Percentiles rank a stretch among this genome's conserved stretches.
Conservation (phyloP, 2,888 invertebrate genomes). For the Macroteleia sp. region DNA sequence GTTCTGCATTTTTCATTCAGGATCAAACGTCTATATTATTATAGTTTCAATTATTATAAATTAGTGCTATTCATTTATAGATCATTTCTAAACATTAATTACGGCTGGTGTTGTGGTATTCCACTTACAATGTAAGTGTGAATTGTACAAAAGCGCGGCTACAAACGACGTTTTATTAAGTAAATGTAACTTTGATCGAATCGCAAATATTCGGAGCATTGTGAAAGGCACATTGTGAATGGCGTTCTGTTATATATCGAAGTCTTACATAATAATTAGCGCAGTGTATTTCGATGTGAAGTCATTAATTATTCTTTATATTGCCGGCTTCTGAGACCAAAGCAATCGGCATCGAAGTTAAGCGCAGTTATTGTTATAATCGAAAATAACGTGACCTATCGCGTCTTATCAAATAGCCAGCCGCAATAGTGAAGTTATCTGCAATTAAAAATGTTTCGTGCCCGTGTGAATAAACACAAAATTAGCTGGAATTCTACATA, state of each 20-base stretch:
- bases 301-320: conserved; percentile 61
- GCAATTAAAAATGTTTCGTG: background rate
- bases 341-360: conserved; percentile 12
- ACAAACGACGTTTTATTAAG: conserved; percentile 19
- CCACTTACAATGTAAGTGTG: conserved; percentile 1
- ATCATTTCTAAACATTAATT: conserved; percentile 35
- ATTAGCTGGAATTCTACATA: background rate
- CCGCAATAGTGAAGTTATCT: conserved; percentile 9
- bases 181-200: conserved; percentile 46
- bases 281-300: conserved; percentile 37
- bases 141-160: conserved; percentile 31
- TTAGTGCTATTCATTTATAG: conserved; percentile 29
- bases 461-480: conserved; percentile 9
- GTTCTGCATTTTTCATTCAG: no score
- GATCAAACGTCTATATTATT: conserved; percentile 21
- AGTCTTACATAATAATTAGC: conserved; percentile 62
- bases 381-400: conserved; percentile 2
- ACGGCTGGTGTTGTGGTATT: background rate
- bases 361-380: conserved; percentile 20
- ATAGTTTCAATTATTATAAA: conserved; percentile 27
- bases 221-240: conserved; percentile 68
- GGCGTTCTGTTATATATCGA: conserved; percentile 49
- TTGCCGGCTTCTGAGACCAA: conserved; percentile 9
- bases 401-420: background rate
- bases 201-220: conserved; percentile 66